These are phyloP conservation scores for Ormyrus thymus DNA, from an alignment of 2,888 invertebrate species.

Conservation along the genomic window DNA sequence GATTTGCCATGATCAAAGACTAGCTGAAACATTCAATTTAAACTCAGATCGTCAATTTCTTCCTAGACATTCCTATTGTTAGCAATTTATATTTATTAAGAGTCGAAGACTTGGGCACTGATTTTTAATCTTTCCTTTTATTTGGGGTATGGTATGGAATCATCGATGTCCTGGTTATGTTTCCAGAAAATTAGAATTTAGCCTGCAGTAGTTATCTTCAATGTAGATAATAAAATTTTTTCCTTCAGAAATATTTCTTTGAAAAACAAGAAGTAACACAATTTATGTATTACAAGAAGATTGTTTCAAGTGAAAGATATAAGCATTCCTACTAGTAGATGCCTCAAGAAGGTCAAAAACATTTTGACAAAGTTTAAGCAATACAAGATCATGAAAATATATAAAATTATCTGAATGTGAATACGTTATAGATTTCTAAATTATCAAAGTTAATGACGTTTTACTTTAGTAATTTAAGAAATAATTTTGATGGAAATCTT, in stretches of 20 bases:
- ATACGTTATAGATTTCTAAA: no score
- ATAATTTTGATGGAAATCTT: constrained; percentile 36
- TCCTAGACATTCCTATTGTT: constrained; percentile 65
- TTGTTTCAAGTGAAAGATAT: no score
- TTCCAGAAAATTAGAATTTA: constrained; percentile 42
- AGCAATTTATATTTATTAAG: constrained; percentile 68
- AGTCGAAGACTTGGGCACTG: constrained; percentile 63
- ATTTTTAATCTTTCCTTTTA: constrained; percentile 36
- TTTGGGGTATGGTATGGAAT: constrained; percentile 19
- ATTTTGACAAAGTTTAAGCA: no score
- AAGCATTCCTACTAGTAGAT: no score
- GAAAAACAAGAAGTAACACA: constrained; percentile 1
- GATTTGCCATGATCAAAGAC: constrained; percentile 48
- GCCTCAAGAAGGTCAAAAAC: no score
- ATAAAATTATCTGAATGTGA: no score
- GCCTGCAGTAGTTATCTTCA: constrained; percentile 30
- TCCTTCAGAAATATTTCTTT: constrained; percentile 41
- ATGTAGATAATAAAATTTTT: constrained; percentile 37
- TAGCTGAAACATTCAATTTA: constrained; percentile 36
- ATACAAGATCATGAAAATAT: no score
- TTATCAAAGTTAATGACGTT: neutral
- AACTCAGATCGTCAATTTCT: constrained; percentile 55
- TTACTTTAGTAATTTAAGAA: constrained; percentile 33
- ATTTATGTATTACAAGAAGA: no score
- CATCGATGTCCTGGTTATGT: constrained; percentile 53